Conservation (phyloP, 1,140 invertebrate genomes). For the Scaptomyza pallida region DNA sequence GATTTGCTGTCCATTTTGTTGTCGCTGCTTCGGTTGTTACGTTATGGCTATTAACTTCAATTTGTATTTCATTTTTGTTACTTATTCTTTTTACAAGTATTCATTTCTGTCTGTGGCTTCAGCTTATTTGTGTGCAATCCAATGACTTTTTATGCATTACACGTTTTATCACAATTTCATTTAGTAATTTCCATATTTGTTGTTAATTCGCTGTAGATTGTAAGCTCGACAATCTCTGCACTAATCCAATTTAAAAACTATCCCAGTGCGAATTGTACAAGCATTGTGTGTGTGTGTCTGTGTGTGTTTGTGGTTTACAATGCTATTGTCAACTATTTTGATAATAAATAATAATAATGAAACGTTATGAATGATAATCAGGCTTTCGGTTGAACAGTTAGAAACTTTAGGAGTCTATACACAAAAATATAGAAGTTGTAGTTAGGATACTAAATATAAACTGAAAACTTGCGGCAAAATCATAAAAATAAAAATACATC, state of each 20-base stretch:
- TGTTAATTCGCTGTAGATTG: conserved; percentile 40
- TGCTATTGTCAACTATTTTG: conserved; percentile 64
- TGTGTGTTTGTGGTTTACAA: too few relatives aligned
- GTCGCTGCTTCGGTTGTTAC: conserved; percentile 35
- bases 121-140: conserved; percentile 68
- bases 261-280: conserved; percentile 25
- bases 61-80: conserved; percentile 18
- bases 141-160: conserved; percentile 75
- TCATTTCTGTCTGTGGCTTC: conserved; percentile 42
- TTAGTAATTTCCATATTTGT: conserved; percentile 57
- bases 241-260: conserved; percentile 19
- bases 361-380: conserved; percentile 60
- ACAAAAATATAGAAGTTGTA: conserved; percentile 1
- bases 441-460: conserved; percentile 24
- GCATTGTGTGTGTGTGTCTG: conserved; percentile 20
- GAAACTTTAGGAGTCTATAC: conserved; percentile 50
- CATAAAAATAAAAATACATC: conserved; percentile 51
- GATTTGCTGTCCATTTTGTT: conserved; percentile 27
- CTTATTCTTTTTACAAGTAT: conserved; percentile 28
- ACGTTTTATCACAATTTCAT: conserved; percentile 75
- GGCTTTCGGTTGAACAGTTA: conserved; percentile 57
- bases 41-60: conserved; percentile 46
- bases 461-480: conserved; percentile 47
- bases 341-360: conserved; percentile 67
- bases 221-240: neutral